Conservation (phyloP, 1,140 invertebrate species). For the Listronotus oregonensis region DNA sequence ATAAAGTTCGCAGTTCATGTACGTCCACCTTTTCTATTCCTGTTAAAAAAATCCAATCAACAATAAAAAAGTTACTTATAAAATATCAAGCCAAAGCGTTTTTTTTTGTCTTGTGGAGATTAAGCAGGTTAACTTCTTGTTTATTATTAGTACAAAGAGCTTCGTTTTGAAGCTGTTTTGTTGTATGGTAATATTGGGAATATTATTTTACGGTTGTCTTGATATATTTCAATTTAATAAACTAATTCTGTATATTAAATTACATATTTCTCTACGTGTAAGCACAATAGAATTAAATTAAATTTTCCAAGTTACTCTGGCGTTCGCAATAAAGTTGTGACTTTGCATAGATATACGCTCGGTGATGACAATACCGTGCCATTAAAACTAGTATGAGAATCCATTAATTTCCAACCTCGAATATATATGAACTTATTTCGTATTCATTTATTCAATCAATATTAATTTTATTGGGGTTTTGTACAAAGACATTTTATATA, state of each 20-base stretch:
- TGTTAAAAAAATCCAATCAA: too few species aligned
- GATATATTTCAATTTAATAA: slow-evolving; percentile 24
- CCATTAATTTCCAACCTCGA: slow-evolving; percentile 29
- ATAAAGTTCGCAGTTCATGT: too few species aligned
- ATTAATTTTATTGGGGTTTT: slow-evolving; percentile 4
- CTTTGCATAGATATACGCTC: slow-evolving; percentile 36
- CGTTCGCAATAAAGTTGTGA: slow-evolving; percentile 36
- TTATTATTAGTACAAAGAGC: too few species aligned
- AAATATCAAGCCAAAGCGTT: too few species aligned
- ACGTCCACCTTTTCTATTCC: too few species aligned
- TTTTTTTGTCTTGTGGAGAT: too few species aligned
- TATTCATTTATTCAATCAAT: slow-evolving; percentile 28
- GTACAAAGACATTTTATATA: too few species aligned
- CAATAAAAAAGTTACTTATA: too few species aligned
- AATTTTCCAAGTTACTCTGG: slow-evolving; percentile 36
- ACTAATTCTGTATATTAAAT: slow-evolving; percentile 12
- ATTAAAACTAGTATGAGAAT: slow-evolving; percentile 33
- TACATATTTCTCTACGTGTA: slow-evolving; percentile 31
- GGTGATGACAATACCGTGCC: slow-evolving; percentile 17
- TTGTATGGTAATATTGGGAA: too few species aligned
- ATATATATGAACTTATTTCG: slow-evolving; percentile 29
- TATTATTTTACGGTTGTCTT: slow-evolving; percentile 12
- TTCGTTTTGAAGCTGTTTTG: too few species aligned
- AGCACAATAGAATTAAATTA: slow-evolving; percentile 32
- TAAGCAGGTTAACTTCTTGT: too few species aligned